A percentile compares a stretch with the other conserved stretches of the same genome.
Evolutionary conservation across 1,140 invertebrate species (phyloP).

Genomic region (Eciton burchellii): DNA sequence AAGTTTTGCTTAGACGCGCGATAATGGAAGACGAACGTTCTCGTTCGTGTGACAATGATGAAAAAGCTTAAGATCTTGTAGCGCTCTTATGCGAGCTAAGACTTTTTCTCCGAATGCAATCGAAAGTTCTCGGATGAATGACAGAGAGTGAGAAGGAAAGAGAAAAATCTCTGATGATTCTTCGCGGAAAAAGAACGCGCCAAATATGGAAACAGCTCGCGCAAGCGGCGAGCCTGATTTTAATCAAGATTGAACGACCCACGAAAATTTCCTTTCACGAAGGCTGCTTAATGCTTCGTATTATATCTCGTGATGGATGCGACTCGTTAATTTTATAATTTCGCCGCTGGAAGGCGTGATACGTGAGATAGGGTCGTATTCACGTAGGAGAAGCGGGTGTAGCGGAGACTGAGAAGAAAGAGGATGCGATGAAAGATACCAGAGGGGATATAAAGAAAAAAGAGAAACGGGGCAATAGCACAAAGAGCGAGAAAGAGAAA

Average conservation of each 20-base stretch:
- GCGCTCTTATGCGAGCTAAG: constrained; percentile 13
- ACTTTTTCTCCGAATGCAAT: constrained; percentile 20
- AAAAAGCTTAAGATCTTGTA: constrained; percentile 48
- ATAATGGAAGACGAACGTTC: constrained; percentile 57
- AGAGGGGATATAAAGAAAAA: neutral
- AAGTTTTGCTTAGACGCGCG: constrained; percentile 56
- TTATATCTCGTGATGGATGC: constrained; percentile 76
- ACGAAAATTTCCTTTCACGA: constrained; percentile 72
- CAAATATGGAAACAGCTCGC: constrained; percentile 30
- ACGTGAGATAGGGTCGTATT: constrained; percentile 48
- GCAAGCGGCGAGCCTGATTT: constrained; percentile 48
- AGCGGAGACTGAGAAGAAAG: neutral
- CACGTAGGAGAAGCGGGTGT: neutral
- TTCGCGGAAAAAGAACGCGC: neutral
- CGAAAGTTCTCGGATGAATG: neutral
- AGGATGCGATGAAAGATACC: neutral
- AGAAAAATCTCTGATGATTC: neutral
- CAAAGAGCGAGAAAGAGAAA: constrained; percentile 21
- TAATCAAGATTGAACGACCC: constrained; percentile 79
- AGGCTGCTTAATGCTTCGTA: constrained; percentile 68
- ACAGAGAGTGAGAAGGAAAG: constrained; percentile 1
- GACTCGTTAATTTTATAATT: constrained; percentile 81
- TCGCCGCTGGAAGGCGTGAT: constrained; percentile 47
- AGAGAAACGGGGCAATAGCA: neutral
- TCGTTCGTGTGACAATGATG: constrained; percentile 41